These are phyloP conservation scores for Xylota sylvarum DNA, from an alignment of 2,888 invertebrate genomes.

Conservation along the genomic window DNA sequence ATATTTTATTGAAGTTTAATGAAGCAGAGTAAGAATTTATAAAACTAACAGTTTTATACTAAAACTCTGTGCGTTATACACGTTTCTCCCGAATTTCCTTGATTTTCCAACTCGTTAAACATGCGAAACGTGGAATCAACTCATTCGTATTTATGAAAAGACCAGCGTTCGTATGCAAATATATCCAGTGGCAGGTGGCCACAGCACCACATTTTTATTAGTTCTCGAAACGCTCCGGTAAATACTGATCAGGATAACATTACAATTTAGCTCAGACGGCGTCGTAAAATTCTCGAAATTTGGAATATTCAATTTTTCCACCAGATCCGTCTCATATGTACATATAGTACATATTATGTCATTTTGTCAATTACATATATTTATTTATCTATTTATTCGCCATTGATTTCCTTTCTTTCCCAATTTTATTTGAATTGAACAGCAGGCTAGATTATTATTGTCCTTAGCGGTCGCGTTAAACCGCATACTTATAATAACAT, in stretches of 20 bases:
- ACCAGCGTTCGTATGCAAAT: slow-evolving; percentile 70
- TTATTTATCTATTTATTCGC: background rate
- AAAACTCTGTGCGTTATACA: slow-evolving; percentile 30
- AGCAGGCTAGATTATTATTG: background rate
- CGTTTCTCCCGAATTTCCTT: slow-evolving; percentile 63
- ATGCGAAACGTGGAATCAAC: slow-evolving; percentile 53
- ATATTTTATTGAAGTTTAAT: slow-evolving; percentile 73
- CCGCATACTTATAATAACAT: slow-evolving; percentile 54
- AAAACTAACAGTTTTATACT: slow-evolving; percentile 54
- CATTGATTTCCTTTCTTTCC: no score
- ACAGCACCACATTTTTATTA: slow-evolving; percentile 59
- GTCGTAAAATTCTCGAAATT: slow-evolving; percentile 32
- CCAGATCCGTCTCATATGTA: background rate
- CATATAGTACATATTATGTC: no score
- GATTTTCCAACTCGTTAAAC: slow-evolving; percentile 75
- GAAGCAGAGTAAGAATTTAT: slow-evolving; percentile 60
- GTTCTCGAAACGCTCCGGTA: slow-evolving; percentile 73
- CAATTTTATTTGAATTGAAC: background rate
- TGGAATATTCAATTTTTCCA: background rate
- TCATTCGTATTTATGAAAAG: slow-evolving; percentile 62
- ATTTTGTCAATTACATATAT: no score
- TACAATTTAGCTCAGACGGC: slow-evolving; percentile 2
- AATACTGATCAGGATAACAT: slow-evolving; percentile 45
- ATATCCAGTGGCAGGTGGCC: slow-evolving; percentile 65
- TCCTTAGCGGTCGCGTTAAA: slow-evolving; percentile 9